Evolutionary conservation across 1,140 invertebrate genomes (phyloP), one percentile per base, ranked within the genome.

Genomic region (Cydia pomonella): DNA sequence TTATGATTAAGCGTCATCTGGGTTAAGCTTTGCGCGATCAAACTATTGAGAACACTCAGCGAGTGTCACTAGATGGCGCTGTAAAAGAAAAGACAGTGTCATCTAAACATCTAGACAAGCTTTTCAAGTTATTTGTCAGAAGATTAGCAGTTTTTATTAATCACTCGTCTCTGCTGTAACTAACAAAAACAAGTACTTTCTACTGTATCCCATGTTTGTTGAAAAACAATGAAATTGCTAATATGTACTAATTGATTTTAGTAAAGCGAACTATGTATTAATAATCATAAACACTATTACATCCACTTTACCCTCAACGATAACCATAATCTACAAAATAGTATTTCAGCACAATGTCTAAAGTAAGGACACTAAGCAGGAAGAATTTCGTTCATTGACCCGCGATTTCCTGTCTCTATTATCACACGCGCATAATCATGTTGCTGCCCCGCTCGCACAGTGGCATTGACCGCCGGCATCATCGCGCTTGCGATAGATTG

Each of bases 291-390:
- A 18, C 47, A 50, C 16, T 50, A 50, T 18, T 50, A 13, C 10
- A 44, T 16, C 41, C 41, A 44, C 41, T 44, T 44, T 44, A 16
- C 18, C 13, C 16, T 50, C 5, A 16, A 50, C n/a, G n/a, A 50
- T 6, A 18, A 50, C 5, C 47, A 50, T 50, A 64, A 27, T 62
- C 73, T 74, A 75, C 44, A 75, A 79, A 79, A 80, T 79, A 84
- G 69, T 80, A 81, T 75, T 75, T 75, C 75, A 77, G 78, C 79
- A 77, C 62, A 78, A 79, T 78, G 80, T 71, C 79, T 78, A 80
- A 82, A n/a, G n/a, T n/a, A n/a, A n/a, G n/a, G n/a, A n/a, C n/a
- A n/a, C n/a, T n/a, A n/a, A n/a, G n/a, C n/a, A n/a, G n/a, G n/a
- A n/a, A n/a, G n/a, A n/a, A n/a, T n/a, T n/a, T n/a, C n/a, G n/a